Evolutionary conservation across 2,797 vertebrate species (phyloP), one percentile per base, ranked within the genome.

Genomic region (Gouania willdenowi): DNA sequence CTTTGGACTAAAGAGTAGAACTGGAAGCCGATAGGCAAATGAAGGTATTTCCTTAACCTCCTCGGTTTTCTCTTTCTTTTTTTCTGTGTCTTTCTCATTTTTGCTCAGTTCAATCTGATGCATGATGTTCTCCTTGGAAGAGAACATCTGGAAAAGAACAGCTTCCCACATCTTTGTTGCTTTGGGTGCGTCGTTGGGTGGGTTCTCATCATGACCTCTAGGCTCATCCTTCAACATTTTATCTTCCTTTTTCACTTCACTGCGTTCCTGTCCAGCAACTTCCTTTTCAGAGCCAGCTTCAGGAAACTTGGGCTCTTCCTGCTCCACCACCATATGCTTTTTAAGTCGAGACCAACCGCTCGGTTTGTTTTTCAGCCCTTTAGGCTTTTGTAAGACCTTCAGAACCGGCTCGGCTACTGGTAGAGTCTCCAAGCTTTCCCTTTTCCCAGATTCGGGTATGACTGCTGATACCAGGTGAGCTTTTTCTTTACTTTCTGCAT

Each of bases 141-240:
- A 75, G 0, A 93, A 88, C 90, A 95, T 84, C 26, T 92, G 92
- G 70, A 96, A 94, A 23, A 99, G 88, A 42, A 96, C 83, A 0
- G 94, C 93, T 0, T 98, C 91, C 97, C 97, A 99, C 91, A 97
- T 92, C 67, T 87, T 90, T 0, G 71, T 81, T 21, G 91, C 91
- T 27, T 86, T 85, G 0, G 90, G 90, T 35, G 81, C 1, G 3
- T 67, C 78, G 54, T 47, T 53, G 34, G 12, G 39, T 26, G 66
- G 42, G 11, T 19, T 62, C 13, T 61, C 34, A 5, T 55, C 41
- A 33, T 41, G 43, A 28, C 10, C 3, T 2, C 0, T 44, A 0
- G 48, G 3, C 10, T 15, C 9, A 2, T 29, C 26, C 5, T 0
- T 44, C 5, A 29, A 58, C 21, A 75, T 73, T 26, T 47, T 51